These are phyloP conservation scores for Probosciger aterrimus DNA, from an alignment of 2,113 vertebrate species.

Conservation along the genomic window DNA sequence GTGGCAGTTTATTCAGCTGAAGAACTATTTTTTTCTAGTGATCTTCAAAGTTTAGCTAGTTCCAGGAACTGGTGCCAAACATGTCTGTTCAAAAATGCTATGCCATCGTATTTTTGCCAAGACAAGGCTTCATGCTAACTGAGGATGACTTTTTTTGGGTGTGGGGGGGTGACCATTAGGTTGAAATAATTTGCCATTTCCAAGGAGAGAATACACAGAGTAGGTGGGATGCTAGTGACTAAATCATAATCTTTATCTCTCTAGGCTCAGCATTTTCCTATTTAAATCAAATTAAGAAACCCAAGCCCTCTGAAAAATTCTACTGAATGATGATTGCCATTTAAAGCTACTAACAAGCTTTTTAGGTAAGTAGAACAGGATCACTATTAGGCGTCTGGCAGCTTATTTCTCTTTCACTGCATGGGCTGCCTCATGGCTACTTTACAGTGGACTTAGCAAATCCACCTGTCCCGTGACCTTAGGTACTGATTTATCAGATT, in stretches of 20 bases:
- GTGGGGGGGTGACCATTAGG: background rate
- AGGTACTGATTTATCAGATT: background rate
- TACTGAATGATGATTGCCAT: background rate
- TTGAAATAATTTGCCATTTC: background rate
- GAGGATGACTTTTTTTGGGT: background rate
- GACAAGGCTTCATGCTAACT: background rate
- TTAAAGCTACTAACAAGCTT: background rate
- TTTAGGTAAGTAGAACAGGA: slow-evolving; percentile 4
- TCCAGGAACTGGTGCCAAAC: background rate
- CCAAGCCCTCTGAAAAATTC: slow-evolving; percentile 17
- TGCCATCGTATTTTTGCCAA: background rate
- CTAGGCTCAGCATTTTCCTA: background rate
- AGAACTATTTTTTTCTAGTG: background rate
- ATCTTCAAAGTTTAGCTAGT: background rate
- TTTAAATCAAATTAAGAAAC: background rate
- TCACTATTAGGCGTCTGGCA: background rate
- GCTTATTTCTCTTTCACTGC: background rate
- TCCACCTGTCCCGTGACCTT: background rate
- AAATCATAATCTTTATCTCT: background rate
- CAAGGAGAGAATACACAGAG: background rate
- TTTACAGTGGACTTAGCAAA: background rate
- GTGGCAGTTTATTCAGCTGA: background rate
- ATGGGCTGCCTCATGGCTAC: background rate
- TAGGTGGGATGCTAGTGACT: slow-evolving; percentile 12
- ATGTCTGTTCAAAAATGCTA: background rate